Conservation (phyloP, 1,140 invertebrate species). For the Ips typographus region DNA sequence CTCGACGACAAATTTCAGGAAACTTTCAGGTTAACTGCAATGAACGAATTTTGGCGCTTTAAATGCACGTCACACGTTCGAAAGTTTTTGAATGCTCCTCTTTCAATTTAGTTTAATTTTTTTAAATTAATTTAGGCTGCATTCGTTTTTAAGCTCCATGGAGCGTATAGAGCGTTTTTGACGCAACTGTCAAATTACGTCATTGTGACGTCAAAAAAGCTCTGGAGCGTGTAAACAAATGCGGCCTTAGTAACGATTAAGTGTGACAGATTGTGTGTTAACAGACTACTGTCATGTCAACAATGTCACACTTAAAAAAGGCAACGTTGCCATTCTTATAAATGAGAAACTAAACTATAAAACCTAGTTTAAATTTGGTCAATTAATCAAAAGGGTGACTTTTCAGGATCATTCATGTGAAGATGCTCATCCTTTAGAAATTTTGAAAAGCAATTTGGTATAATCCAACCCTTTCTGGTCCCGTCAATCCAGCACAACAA, state of each 20-base stretch:
- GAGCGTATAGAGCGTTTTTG: too few species aligned
- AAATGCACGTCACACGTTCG: not conserved
- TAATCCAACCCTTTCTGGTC: not conserved
- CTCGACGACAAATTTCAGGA: not conserved
- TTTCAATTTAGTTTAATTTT: too few species aligned
- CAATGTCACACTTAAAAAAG: not conserved
- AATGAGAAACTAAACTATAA: not conserved
- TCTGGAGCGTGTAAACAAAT: too few species aligned
- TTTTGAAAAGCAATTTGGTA: not conserved
- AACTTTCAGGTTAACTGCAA: not conserved
- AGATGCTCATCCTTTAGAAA: not conserved
- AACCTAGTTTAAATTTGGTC: not conserved
- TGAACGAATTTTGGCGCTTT: not conserved
- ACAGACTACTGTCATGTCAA: not conserved
- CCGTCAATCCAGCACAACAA: constrained; percentile 1
- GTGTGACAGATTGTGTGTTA: not conserved
- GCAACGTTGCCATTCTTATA: not conserved
- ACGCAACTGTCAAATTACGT: too few species aligned
- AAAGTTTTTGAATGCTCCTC: too few species aligned
- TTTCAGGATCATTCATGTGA: not conserved
- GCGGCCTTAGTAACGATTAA: not conserved
- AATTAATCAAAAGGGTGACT: too few species aligned
- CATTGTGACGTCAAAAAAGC: too few species aligned
- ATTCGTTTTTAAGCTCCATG: too few species aligned
- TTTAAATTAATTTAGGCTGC: too few species aligned